A percentile compares a stretch with the other conserved stretches of the same genome.
Conservation (phyloP, 2,888 invertebrate species). For the Hemicrepidius hirtus region DNA sequence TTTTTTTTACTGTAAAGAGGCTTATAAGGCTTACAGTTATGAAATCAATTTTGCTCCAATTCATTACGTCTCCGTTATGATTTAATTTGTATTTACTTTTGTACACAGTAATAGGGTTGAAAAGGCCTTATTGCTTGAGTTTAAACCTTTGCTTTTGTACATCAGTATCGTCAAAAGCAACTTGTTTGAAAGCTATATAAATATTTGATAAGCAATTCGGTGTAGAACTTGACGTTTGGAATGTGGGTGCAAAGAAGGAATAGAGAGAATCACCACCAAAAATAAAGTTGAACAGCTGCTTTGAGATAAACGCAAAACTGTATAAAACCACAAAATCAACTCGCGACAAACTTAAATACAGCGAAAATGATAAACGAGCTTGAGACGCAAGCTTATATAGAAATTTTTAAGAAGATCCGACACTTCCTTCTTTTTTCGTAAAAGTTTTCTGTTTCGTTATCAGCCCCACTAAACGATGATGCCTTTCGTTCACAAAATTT, state of each 20-base stretch:
- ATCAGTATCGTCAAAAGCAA: background rate
- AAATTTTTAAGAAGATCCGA: no score
- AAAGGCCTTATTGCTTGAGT: background rate
- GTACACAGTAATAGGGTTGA: slow-evolving; percentile 5
- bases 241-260: background rate
- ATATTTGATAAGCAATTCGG: slow-evolving; percentile 20
- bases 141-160: background rate
- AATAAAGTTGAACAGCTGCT: background rate
- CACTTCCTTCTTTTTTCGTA: no score
- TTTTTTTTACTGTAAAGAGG: slow-evolving; percentile 15
- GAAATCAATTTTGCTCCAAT: slow-evolving; percentile 15
- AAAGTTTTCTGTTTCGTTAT: no score
- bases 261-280: background rate
- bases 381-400: no score
- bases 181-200: slow-evolving; percentile 18
- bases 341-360: no score
- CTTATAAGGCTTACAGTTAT: background rate
- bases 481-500: background rate
- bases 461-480: no score
- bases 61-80: slow-evolving; percentile 13
- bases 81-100: slow-evolving; percentile 12
- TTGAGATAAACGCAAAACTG: no score
- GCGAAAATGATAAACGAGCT: no score
- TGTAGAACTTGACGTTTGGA: slow-evolving; percentile 5
- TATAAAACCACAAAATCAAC: no score